phyloP scores from a whole-genome alignment of 2,888 invertebrate genomes.

The Epinotia bilunana region DNA sequence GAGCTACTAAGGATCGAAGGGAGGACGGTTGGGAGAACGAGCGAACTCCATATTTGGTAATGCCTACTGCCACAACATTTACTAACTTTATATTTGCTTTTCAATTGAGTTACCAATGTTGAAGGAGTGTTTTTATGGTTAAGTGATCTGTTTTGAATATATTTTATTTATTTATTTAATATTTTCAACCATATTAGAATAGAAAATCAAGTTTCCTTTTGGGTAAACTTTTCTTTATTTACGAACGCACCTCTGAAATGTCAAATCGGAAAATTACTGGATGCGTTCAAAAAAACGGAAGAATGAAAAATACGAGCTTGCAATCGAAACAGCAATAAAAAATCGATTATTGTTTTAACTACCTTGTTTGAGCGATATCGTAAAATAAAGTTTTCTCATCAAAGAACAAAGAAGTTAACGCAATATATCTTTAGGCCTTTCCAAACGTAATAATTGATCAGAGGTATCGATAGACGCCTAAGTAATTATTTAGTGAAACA shows the following conservation, averaged over 20 bases:
- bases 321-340: not conserved
- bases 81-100: conserved; percentile 64
- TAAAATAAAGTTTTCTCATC: too few relatives aligned
- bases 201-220: conserved; percentile 54
- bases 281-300: conserved; percentile 36
- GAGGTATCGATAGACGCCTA: too few relatives aligned
- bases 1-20: conserved; percentile 83
- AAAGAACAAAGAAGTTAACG: too few relatives aligned
- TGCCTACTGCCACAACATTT: conserved; percentile 81
- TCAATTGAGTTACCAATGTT: conserved; percentile 48
- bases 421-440: too few relatives aligned
- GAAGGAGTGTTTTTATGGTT: conserved; percentile 28
- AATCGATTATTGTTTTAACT: not conserved
- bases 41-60: conserved; percentile 89
- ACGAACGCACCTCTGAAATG: conserved; percentile 65
- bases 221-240: conserved; percentile 53
- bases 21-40: conserved; percentile 86
- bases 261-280: conserved; percentile 55
- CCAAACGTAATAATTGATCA: too few relatives aligned
- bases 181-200: conserved; percentile 37
- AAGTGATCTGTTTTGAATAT: conserved; percentile 42
- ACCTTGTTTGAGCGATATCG: too few relatives aligned
- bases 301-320: not conserved
- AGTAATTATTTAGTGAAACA: too few relatives aligned
- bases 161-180: conserved; percentile 37